These are phyloP conservation scores for Zosterops hypoxanthus DNA, from an alignment of 2,113 vertebrate genomes.

Conservation along the genomic window DNA sequence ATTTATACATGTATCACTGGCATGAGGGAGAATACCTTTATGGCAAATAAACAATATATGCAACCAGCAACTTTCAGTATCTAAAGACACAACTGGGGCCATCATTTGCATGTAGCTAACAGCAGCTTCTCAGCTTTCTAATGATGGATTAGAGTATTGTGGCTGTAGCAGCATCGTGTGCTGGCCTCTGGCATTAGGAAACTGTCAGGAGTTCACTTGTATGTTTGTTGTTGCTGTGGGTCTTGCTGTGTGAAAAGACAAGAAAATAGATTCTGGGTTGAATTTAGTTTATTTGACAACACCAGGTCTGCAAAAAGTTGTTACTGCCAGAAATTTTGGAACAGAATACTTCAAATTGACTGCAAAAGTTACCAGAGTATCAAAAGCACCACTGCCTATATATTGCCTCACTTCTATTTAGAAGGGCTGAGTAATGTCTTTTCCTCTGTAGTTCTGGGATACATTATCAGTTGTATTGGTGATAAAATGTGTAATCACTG, in stretches of 20 bases:
- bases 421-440: background rate
- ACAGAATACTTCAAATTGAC: background rate
- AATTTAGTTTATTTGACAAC: background rate
- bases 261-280: background rate
- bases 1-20: background rate
- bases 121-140: background rate
- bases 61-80: background rate
- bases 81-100: background rate
- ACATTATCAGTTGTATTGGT: constrained; percentile 15
- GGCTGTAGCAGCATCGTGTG: background rate
- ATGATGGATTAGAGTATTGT: background rate
- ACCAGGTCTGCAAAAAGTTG: background rate
- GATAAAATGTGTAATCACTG: constrained; percentile 53
- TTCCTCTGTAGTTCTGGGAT: background rate
- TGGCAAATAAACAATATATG: background rate
- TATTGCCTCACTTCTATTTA: background rate
- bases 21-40: background rate
- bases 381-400: background rate
- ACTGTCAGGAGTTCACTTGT: background rate
- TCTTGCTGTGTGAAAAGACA: background rate
- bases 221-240: background rate
- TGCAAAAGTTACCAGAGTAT: background rate
- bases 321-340: background rate
- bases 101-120: background rate
- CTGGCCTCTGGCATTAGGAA: background rate